Percentiles rank a stretch among this genome's conserved stretches.
Evolutionary conservation across 2,888 invertebrate genomes (phyloP).

Genomic region (Eupithecia exiguata): DNA sequence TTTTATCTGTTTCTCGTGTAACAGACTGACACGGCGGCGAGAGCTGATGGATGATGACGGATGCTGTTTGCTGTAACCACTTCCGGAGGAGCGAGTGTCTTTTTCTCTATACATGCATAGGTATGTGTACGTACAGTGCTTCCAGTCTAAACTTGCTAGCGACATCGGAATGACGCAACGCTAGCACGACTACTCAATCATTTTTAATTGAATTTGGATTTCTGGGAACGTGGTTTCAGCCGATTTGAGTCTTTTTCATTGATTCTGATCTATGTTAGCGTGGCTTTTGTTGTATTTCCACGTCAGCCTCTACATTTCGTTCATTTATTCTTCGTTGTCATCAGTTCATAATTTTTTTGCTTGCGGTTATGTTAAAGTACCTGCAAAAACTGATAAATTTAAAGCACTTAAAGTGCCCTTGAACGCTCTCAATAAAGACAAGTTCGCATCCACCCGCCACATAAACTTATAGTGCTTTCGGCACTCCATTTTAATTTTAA

Average conservation of each 20-base stretch:
- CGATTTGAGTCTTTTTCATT: neutral
- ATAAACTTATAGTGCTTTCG: constrained; percentile 21
- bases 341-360: neutral
- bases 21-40: constrained; percentile 11
- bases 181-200: neutral
- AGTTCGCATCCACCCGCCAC: neutral
- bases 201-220: neutral
- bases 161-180: neutral
- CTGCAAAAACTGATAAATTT: constrained; percentile 5
- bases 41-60: constrained; percentile 54
- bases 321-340: neutral
- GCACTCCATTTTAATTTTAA: constrained; percentile 22
- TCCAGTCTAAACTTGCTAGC: neutral
- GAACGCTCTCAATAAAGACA: neutral
- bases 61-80: constrained; percentile 42
- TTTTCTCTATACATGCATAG: neutral
- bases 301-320: neutral
- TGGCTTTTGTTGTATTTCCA: neutral
- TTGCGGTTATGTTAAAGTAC: neutral
- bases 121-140: neutral
- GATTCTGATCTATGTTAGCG: neutral
- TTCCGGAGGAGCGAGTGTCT: constrained; percentile 9
- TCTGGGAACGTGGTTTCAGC: neutral
- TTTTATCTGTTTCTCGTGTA: constrained; percentile 18
- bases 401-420: constrained; percentile 2